Evolutionary conservation across 2,888 invertebrate species (phyloP).

Genomic region (Tenthredo scrophulariae): DNA sequence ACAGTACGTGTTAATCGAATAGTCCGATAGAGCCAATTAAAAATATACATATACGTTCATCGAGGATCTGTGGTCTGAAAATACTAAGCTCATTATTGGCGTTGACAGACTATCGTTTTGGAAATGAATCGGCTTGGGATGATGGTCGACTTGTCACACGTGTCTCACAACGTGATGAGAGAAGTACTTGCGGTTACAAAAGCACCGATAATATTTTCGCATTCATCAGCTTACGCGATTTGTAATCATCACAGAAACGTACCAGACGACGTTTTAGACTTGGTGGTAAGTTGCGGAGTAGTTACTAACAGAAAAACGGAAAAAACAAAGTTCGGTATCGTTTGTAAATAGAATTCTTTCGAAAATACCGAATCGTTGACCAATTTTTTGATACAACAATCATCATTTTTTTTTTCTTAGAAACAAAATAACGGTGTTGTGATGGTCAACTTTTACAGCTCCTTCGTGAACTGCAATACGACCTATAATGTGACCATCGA

Average conservation of each 20-base stretch:
- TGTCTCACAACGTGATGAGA: slow-evolving; percentile 81
- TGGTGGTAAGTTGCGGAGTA: slow-evolving; percentile 76
- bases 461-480: slow-evolving; percentile 80
- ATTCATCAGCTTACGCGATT: slow-evolving; percentile 81
- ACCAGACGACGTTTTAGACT: slow-evolving; percentile 80
- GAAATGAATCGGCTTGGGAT: slow-evolving; percentile 86
- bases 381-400: neutral
- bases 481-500: slow-evolving; percentile 81
- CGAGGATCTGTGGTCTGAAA: neutral
- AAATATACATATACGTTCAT: neutral
- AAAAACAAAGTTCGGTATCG: slow-evolving; percentile 58
- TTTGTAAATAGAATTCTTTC: neutral
- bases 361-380: neutral
- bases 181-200: slow-evolving; percentile 79
- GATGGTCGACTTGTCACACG: slow-evolving; percentile 83
- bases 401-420: slow-evolving; percentile 71
- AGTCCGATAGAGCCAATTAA: neutral
- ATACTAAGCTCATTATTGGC: neutral
- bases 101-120: slow-evolving; percentile 78
- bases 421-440: slow-evolving; percentile 85
- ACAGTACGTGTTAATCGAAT: neutral
- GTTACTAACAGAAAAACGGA: neutral
- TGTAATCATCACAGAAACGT: slow-evolving; percentile 81
- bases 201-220: slow-evolving; percentile 83
- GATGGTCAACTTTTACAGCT: slow-evolving; percentile 87